These are phyloP conservation scores for Carcina quercana DNA, from an alignment of 2,888 invertebrate species.

Conservation along the genomic window DNA sequence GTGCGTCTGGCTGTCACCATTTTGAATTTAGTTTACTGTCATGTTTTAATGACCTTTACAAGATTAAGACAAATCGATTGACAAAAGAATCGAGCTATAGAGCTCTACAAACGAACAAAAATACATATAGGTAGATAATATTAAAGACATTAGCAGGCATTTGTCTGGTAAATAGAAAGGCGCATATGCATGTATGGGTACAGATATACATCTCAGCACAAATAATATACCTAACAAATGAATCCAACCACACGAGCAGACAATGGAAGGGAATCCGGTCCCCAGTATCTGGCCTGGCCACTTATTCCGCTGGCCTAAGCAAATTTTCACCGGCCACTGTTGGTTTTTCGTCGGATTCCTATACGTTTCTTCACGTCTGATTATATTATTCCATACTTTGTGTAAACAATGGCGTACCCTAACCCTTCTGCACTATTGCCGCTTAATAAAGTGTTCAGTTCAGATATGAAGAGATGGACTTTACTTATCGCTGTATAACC, in stretches of 20 bases:
- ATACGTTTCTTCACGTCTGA: conserved; percentile 74
- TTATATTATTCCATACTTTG: conserved; percentile 74
- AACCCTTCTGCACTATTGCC: conserved; percentile 71
- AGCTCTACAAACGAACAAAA: too few species aligned
- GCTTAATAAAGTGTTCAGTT: conserved; percentile 32
- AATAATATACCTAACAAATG: conserved; percentile 17
- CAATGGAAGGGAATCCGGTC: conserved; percentile 35
- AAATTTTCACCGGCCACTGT: conserved; percentile 67
- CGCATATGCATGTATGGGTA: too few species aligned
- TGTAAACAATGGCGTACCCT: conserved; percentile 60
- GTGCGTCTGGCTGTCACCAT: too few species aligned
- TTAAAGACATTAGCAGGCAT: too few species aligned
- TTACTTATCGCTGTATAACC: too few species aligned
- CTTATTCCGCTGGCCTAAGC: conserved; percentile 74
- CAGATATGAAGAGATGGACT: conserved; percentile 34
- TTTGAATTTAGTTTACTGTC: too few species aligned
- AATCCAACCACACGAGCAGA: conserved; percentile 39
- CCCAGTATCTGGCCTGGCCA: conserved; percentile 48
- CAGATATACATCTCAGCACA: too few species aligned
- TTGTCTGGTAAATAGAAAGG: too few species aligned
- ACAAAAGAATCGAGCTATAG: too few species aligned
- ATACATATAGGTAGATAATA: too few species aligned
- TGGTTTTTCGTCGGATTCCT: conserved; percentile 70
- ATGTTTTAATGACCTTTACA: too few species aligned
- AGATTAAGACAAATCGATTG: too few species aligned